Conservation (phyloP, 2,797 vertebrate genomes). For the Margarornis squamiger region DNA sequence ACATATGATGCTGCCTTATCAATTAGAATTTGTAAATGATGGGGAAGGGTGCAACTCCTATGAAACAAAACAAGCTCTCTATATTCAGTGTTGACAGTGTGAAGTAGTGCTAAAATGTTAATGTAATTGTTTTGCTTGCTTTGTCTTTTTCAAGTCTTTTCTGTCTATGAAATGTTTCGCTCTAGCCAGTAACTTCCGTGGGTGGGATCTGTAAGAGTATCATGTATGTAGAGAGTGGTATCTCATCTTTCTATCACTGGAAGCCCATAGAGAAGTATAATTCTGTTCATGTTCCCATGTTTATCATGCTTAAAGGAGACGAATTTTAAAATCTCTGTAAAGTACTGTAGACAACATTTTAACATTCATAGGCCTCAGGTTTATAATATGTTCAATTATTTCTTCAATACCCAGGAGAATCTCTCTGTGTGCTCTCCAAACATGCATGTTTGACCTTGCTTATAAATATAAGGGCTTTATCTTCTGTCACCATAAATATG, state of each 20-base stretch:
- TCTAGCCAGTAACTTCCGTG: neutral
- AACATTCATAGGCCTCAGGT: neutral
- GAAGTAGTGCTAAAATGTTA: neutral
- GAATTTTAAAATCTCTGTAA: neutral
- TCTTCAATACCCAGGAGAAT: neutral
- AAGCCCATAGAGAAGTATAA: neutral
- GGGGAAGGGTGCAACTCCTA: neutral
- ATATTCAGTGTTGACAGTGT: neutral
- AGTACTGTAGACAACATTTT: neutral
- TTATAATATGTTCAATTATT: neutral
- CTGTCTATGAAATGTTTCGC: neutral
- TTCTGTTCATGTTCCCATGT: neutral
- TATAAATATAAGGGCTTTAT: neutral
- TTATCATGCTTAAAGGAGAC: neutral
- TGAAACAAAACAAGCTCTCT: neutral
- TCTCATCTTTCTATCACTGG: neutral
- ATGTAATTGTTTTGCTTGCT: neutral
- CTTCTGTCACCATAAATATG: constrained; percentile 33
- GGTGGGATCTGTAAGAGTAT: neutral
- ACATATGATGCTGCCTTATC: neutral
- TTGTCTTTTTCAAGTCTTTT: neutral
- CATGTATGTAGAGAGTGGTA: neutral
- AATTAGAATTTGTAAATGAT: neutral
- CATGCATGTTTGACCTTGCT: neutral
- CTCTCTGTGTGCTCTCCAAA: neutral